Evolutionary conservation across 2,888 invertebrate genomes (phyloP), one percentile per base, ranked within the genome.

Genomic region (Ichneumoninae sp.): DNA sequence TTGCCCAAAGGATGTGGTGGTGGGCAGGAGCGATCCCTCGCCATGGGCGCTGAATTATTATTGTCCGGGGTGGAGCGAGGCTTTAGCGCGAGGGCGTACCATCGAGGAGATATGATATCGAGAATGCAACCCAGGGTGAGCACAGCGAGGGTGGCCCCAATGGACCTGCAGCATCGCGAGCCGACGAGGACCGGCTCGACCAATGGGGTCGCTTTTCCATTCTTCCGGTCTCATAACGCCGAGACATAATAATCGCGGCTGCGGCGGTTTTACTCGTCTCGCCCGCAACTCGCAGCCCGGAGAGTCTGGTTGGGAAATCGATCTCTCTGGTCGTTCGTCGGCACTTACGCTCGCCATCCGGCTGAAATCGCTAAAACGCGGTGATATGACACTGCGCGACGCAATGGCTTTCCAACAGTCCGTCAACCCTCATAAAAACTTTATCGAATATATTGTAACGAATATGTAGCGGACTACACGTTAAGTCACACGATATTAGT

Each of bases 21-120:
- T 74, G 66, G 80, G 52, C 76, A 68, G 60, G 40, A 68, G 47
- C 66, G 30, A 47, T 62, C 82, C 82, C 82, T 80, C 79, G 79
- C 62, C 72, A 82, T 68, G 68, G 75, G 82, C 85, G 83, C 86
- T 89, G 89, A 89, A 89, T 89, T 90, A 89, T 90, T 89, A 88
- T 89, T 88, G 86, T 88, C 87, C 85, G 89, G 90, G 91, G 92
- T 91, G 92, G 92, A 92, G 91, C 90, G 88, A 90, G 80, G 82
- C 79, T 84, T 84, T 85, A 76, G 85, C 82, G 88, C 88, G 89
- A 89, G 91, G 92, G 92, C 92, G 92, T 91, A 91, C 84, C 92
- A 88, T 91, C 86, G 85, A 74, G 85, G 85, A 92, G 91, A 92
- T 92, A 92, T 92, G 91, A 92, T 92, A 92, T 92, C 91, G 89